A percentile compares a stretch with the other conserved stretches of the same genome.
Conservation (phyloP, 2,888 invertebrate genomes). For the Malachius bipustulatus region DNA sequence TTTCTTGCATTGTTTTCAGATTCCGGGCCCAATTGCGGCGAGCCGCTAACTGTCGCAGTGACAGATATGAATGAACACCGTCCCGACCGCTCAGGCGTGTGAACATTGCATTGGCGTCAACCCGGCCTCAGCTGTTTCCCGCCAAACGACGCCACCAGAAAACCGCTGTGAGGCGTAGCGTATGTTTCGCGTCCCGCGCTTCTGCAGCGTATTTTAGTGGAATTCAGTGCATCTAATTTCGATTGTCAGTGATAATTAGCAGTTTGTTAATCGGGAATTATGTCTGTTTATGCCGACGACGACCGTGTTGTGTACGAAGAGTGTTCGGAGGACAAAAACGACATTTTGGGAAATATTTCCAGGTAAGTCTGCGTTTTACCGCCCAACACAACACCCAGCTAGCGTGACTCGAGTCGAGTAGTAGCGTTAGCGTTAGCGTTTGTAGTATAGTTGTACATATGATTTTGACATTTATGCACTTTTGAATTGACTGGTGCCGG, state of each 20-base stretch:
- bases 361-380: too few species aligned
- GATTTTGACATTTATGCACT: slow-evolving; percentile 31
- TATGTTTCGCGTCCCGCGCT: slow-evolving; percentile 38
- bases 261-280: slow-evolving; percentile 27
- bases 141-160: slow-evolving; percentile 55
- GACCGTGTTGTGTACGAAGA: slow-evolving; percentile 43
- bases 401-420: slow-evolving; percentile 25
- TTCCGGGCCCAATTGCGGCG: too few species aligned
- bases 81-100: slow-evolving; percentile 27
- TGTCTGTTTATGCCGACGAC: slow-evolving; percentile 44
- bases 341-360: slow-evolving; percentile 38
- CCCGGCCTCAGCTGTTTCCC: slow-evolving; percentile 57
- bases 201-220: slow-evolving; percentile 28
- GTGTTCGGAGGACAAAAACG: slow-evolving; percentile 42
- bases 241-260: slow-evolving; percentile 16
- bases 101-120: slow-evolving; percentile 38
- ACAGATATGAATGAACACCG: too few species aligned
- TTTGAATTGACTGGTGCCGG: too few species aligned
- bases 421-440: slow-evolving; percentile 22
- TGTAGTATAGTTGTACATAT: slow-evolving; percentile 29
- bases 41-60: too few species aligned
- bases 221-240: slow-evolving; percentile 24
- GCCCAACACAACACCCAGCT: too few species aligned
- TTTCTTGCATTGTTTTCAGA: too few species aligned
- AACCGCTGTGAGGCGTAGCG: slow-evolving; percentile 46